These are phyloP conservation scores for Grammomys surdaster DNA, from an alignment of 2,113 vertebrate species.

Conservation along the genomic window DNA sequence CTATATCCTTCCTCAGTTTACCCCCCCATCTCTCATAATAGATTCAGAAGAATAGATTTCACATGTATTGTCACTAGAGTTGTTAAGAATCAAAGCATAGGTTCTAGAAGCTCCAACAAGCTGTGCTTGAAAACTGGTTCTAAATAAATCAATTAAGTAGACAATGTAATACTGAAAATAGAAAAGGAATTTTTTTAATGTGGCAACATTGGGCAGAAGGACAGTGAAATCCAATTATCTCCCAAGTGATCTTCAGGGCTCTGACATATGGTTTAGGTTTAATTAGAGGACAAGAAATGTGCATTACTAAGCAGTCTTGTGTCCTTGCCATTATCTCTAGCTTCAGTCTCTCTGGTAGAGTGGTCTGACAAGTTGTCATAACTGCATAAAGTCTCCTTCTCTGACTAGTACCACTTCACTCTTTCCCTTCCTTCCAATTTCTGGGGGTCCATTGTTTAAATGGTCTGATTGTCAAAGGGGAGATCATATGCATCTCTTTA, in stretches of 20 bases:
- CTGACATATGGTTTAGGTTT: neutral
- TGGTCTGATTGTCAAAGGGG: neutral
- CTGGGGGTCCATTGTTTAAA: neutral
- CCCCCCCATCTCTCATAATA: neutral
- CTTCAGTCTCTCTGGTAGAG: neutral
- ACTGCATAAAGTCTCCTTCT: neutral
- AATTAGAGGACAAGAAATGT: neutral
- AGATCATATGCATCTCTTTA: neutral
- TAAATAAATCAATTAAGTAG: neutral
- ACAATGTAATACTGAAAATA: neutral
- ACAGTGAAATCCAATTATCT: neutral
- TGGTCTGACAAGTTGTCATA: neutral
- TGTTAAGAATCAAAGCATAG: neutral
- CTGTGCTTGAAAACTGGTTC: neutral
- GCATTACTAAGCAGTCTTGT: neutral
- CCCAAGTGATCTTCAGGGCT: neutral
- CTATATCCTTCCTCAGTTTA: neutral
- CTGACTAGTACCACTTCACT: neutral
- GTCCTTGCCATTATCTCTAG: neutral
- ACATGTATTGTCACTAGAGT: neutral
- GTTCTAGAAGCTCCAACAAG: neutral
- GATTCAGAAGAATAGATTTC: neutral
- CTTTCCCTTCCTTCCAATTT: neutral
- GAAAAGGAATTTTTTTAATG: neutral
- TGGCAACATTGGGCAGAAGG: neutral